Conservation (phyloP, 2,113 vertebrate genomes). For the Steatornis caripensis region DNA sequence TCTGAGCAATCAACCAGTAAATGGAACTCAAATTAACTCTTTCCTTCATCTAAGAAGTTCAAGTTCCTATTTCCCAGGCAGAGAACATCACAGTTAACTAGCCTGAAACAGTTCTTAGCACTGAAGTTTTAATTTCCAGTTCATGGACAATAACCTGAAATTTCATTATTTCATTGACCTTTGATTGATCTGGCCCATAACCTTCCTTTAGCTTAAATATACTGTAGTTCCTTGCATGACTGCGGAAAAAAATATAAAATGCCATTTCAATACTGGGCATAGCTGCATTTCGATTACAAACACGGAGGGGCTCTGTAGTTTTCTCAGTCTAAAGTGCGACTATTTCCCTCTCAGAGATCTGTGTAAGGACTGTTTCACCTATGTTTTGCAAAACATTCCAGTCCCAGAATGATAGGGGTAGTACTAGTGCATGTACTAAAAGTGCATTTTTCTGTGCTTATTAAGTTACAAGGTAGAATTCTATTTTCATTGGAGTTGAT, state of each 20-base stretch:
- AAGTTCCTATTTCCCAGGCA: not conserved
- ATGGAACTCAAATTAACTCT: not conserved
- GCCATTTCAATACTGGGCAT: not conserved
- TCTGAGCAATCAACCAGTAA: not conserved
- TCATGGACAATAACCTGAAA: not conserved
- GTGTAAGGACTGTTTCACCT: not conserved
- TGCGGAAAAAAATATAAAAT: not conserved
- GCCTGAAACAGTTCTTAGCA: not conserved
- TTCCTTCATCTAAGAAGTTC: not conserved
- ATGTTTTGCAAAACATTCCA: not conserved
- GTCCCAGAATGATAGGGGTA: fast-evolving
- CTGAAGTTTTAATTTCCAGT: not conserved
- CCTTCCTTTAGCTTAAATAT: not conserved
- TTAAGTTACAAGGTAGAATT: not conserved
- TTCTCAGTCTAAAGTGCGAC: not conserved
- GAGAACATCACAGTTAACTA: not conserved
- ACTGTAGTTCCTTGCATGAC: not conserved
- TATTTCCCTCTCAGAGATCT: not conserved
- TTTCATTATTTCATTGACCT: not conserved
- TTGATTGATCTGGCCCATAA: not conserved
- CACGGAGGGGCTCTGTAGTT: fast-evolving
- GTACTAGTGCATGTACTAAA: not conserved
- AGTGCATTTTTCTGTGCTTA: not conserved
- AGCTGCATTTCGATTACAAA: not conserved
- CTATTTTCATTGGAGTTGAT: not conserved